These are phyloP conservation scores for Sula dactylatra DNA, from an alignment of 2,113 vertebrate genomes.

Conservation along the genomic window DNA sequence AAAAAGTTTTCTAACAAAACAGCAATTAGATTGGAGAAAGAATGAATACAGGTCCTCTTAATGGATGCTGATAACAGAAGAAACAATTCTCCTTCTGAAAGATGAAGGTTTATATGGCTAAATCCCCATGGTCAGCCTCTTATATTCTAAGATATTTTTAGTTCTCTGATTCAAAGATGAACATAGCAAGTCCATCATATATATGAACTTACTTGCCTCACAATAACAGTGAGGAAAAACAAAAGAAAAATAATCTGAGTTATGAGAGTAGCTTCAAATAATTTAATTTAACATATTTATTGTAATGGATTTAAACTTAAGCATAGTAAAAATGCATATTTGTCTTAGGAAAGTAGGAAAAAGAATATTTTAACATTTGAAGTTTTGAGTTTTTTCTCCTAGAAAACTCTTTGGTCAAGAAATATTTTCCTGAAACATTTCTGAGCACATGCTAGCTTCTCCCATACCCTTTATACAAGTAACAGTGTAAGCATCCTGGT, in stretches of 20 bases:
- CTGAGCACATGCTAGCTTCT: background rate
- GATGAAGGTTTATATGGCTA: background rate
- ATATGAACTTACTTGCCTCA: background rate
- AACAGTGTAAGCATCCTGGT: background rate
- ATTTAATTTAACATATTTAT: background rate
- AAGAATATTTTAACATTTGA: background rate
- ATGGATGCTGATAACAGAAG: background rate
- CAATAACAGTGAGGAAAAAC: background rate
- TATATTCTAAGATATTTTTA: background rate
- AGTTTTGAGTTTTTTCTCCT: background rate
- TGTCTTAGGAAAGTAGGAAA: background rate
- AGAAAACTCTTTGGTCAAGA: background rate
- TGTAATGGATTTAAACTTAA: background rate
- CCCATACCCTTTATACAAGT: background rate
- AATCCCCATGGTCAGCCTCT: background rate
- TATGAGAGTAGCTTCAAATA: background rate
- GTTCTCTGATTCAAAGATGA: background rate
- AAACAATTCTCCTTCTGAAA: background rate
- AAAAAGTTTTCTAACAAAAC: background rate
- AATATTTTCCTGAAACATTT: background rate
- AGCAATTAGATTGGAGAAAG: background rate
- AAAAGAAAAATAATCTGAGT: background rate
- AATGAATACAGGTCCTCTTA: background rate
- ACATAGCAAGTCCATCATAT: background rate
- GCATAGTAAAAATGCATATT: background rate